Base-by-base conservation (phyloP, 2,888 invertebrate genomes). In the Polyommatus icarus region DNA sequence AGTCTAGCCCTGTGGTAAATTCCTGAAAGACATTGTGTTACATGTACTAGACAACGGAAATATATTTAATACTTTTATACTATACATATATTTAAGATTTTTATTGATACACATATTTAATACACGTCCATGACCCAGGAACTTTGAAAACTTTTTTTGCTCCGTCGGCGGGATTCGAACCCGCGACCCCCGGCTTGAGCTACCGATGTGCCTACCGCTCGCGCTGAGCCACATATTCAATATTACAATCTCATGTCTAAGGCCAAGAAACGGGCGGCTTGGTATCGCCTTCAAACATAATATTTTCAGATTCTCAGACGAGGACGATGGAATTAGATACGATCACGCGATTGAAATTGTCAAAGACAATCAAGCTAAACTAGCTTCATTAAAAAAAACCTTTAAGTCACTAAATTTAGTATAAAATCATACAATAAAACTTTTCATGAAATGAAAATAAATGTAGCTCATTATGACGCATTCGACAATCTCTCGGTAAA, bases 371-470 rank as follows among this genome's bases (percentile, higher is more conserved):
- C 54, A 76, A 24, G 54, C 3, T 24, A 24, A 76, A 57, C 57
- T 76, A 57, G 76, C 76, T 76, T 76, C 76, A 46, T 76, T 76
- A n/a, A n/a, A n/a, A n/a, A n/a, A n/a, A n/a, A n/a, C n/a, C n/a
- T n/a, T n/a, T n/a, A n/a, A n/a, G 54, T 76, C 57, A 76, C 76
- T 24, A 76, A 24, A 54, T 76, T 57, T 15, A 54, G 36, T 18
- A 18, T 76, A 29, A 12, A 24, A n/a, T 76, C 57, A 57, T 76
- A 57, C 32, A 76, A 76, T 59, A 76, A 76, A 76, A 76, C 76
- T 29, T 36, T 76, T 29, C 76, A 76, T n/a, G 76, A 57, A 57
- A 76, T 76, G 76, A 76, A 57, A 76, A 76, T 76, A 32, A 76
- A 76, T 32, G 76, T 57, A 29, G 76, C 36, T 54, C 76, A 36